Evolutionary conservation across 2,888 invertebrate genomes (phyloP), one percentile per base, ranked within the genome.

Genomic region (Dryadula phaetusa): DNA sequence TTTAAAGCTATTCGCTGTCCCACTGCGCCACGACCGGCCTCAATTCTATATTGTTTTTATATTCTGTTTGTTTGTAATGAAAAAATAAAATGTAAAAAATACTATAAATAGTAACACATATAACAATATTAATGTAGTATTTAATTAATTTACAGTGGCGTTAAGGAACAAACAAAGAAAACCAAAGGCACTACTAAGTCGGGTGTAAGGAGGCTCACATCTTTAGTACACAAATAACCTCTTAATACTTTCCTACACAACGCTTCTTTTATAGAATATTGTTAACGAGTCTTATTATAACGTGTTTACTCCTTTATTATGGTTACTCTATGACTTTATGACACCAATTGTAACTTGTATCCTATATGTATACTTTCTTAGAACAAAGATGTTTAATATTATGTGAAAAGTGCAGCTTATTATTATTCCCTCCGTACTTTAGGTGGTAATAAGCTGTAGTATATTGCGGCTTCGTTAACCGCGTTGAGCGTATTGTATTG

Each of bases 121-220:
- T 10, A 8, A 32, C 3, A 34, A n/a, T 60, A 60, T 22, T 25
- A 25, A 42, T 28, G n/a, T 32, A 18, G 18, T 5, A 8, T 25
- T 18, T n/a, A 28, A 37, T 40, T 56, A 10, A 14, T 46, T 49
- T 42, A 22, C 86, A 92, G 92, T 76, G 92, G 92, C 60, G 91
- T 92, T 62, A 92, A 92, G 74, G 92, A 92, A 76, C 92, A 92
- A 78, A 86, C 87, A 56, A 92, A 91, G 82, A 91, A 90, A 81
- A 88, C 88, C 80, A 92, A 92, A 85, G 90, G 88, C 76, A 79
- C 83, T 71, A 64, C 72, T 60, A 92, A 92, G 79, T 79, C 90
- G 25, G 90, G 84, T 52, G 86, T 90, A 72, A 83, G 82, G 79
- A 83, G 90, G 81, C 87, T 92, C 74, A 83, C 92, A 70, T 87